Base-by-base conservation (phyloP, 2,888 invertebrate species). In the Drosophila incognita region DNA sequence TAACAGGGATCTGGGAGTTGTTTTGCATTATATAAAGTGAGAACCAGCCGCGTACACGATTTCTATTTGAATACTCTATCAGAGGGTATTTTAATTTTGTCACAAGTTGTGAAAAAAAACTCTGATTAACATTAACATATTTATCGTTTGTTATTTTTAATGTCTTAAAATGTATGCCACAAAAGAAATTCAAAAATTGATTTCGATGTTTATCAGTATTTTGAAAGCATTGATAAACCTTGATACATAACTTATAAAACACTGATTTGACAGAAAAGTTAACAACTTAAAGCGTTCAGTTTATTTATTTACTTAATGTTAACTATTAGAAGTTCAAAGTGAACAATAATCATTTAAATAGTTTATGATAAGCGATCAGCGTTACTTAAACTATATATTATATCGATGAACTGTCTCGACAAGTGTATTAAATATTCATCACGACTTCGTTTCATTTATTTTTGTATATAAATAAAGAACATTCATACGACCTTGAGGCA, bases 401-500 rank as follows among this genome's bases (percentile, higher is more conserved):
- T 29, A 11, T 7, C n/a, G n/a, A 31, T 8, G 2, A 52, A 21
- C 15, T 33, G 7, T n/a, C n/a, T 27, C 10, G 13, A 31, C 33
- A 29, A 66, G 53, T n/a, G 67, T 48, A 69, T 69, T 18, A 10
- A 48, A 56, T 21, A 21, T 54, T 48, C 38, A 48, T 2, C 27
- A 7, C n/a, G 4, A 13, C 15, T 42, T 21, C 21, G 6, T 42
- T 42, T 38, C 35, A 52, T 40, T 10, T 35, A 31, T 27, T 46
- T 38, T 40, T 42, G 40, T 46, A 29, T 51, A 57, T 40, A 40
- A 57, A 46, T 57, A 69, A 84, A 67, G 69, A 74, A 74, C 65
- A 61, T 56, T 74, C 58, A 48, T 42, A 78, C 86, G 86, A 81
- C 86, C 83, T 83, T 83, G 83, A 72, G 73, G 51, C 61, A 65